Percentiles rank a stretch among this genome's conserved stretches.
phyloP scores from a whole-genome alignment of 2,797 vertebrate species.

The Xiphorhynchus erythropygius region DNA sequence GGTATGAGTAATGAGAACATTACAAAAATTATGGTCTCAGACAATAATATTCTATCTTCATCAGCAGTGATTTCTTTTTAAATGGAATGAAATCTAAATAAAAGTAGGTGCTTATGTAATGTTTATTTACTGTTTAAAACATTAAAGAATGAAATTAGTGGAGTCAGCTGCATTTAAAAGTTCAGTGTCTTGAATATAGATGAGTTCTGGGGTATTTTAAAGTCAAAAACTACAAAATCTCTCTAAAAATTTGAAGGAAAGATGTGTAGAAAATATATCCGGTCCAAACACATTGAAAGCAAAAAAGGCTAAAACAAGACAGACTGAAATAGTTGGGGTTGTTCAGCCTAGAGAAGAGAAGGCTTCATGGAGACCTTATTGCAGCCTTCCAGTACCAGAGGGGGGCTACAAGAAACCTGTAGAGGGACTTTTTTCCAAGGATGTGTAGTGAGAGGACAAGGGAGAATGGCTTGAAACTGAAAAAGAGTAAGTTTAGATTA shows the following conservation, averaged over 20 bases:
- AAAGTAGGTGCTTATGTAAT: neutral
- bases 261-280: neutral
- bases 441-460: rapidly evolving
- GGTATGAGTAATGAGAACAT: neutral
- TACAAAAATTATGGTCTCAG: neutral
- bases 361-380: neutral
- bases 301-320: neutral
- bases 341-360: neutral
- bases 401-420: neutral
- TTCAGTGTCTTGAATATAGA: neutral
- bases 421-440: neutral
- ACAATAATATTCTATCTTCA: neutral
- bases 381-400: neutral
- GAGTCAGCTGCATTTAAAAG: neutral
- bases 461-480: neutral
- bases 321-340: neutral
- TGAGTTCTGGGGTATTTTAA: neutral
- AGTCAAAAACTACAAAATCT: neutral
- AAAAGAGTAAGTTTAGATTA: neutral
- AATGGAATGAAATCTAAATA: neutral
- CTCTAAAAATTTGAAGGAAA: neutral
- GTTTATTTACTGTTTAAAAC: neutral
- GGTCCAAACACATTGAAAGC: neutral
- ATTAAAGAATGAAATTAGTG: neutral
- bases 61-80: neutral